These are phyloP conservation scores for Nematolebias whitei DNA, from an alignment of 2,113 vertebrate species.

Conservation along the genomic window DNA sequence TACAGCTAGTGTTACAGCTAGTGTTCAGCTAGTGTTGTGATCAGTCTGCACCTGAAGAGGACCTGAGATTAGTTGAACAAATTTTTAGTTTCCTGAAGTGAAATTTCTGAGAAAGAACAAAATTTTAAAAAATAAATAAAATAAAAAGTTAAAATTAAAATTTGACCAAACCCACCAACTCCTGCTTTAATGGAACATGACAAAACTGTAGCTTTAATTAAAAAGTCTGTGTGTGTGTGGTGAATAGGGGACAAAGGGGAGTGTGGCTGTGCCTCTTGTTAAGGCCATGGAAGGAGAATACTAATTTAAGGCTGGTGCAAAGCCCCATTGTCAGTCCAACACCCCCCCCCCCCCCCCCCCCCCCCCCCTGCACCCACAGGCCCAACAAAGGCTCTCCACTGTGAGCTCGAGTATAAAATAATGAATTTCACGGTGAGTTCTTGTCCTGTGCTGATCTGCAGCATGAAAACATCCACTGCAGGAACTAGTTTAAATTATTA, in stretches of 20 bases:
- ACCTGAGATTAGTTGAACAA: no score
- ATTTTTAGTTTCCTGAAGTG: neutral
- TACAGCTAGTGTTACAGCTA: no score
- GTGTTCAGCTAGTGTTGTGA: neutral
- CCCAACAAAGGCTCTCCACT: conserved; percentile 77
- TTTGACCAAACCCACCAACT: neutral
- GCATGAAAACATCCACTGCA: no score
- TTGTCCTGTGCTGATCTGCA: no score
- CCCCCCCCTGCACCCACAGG: conserved; percentile 25
- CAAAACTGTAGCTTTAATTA: neutral
- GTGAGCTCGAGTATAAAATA: no score
- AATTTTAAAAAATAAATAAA: no score
- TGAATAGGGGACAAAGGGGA: conserved; percentile 63
- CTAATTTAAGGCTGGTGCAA: conserved; percentile 79
- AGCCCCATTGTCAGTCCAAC: conserved; percentile 63
- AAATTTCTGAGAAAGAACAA: neutral
- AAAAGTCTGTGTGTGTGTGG: conserved; percentile 31
- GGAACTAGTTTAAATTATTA: no score
- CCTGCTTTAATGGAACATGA: neutral
- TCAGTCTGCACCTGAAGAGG: neutral
- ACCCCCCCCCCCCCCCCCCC: conserved; percentile 7
- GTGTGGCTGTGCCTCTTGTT: conserved; percentile 65
- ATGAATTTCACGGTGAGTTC: no score
- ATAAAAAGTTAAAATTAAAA: neutral
- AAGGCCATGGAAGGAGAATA: conserved; percentile 78